Evolutionary conservation across 2,113 vertebrate species (phyloP).

Genomic region (Neogale vison): DNA sequence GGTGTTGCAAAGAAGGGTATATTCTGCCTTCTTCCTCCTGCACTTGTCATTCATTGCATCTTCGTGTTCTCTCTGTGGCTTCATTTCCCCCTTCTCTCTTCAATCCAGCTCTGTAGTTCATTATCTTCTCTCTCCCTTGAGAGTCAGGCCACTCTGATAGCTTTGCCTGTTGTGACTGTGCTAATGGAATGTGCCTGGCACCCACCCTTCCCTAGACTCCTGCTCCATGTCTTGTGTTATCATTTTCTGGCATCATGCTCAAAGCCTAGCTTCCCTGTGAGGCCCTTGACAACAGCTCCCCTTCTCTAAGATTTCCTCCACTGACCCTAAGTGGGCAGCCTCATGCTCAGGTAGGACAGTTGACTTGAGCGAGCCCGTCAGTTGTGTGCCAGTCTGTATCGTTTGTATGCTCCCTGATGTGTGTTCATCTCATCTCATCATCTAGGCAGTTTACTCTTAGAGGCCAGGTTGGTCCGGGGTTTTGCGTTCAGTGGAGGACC

Average conservation of each 20-base stretch:
- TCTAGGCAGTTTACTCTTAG: not conserved
- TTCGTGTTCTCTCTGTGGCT: not conserved
- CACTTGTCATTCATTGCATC: not conserved
- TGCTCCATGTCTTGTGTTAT: not conserved
- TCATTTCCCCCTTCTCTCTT: not conserved
- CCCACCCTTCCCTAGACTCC: too few relatives aligned
- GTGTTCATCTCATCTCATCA: not conserved
- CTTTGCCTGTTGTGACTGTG: not conserved
- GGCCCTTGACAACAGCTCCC: not conserved
- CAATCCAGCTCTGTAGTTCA: not conserved
- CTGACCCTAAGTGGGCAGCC: too few relatives aligned
- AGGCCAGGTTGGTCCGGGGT: not conserved
- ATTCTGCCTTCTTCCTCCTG: not conserved
- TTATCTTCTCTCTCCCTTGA: not conserved
- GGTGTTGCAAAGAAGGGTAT: not conserved
- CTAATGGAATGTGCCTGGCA: not conserved
- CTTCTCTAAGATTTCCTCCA: not conserved
- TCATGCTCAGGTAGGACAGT: not conserved
- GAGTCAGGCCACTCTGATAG: not conserved
- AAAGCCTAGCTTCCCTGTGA: not conserved
- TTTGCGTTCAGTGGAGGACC: not conserved
- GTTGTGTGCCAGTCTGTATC: not conserved
- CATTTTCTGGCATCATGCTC: not conserved
- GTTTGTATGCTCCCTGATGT: not conserved
- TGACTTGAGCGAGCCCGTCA: not conserved